Evolutionary conservation across 2,888 invertebrate genomes (phyloP), one percentile per base, ranked within the genome.

Genomic region (Thysanoteuthis rhombus): DNA sequence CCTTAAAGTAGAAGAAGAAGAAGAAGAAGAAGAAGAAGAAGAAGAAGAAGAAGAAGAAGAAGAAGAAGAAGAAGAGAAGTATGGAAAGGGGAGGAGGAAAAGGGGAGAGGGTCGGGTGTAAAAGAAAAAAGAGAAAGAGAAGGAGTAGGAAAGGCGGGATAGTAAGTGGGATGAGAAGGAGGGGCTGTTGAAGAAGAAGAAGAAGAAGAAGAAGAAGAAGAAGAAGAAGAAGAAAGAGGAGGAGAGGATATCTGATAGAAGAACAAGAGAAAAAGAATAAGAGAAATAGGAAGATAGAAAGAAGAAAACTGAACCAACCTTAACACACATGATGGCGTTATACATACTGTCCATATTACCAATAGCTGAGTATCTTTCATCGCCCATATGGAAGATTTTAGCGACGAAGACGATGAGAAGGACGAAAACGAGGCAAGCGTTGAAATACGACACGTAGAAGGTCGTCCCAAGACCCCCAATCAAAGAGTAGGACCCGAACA

Each of bases 381-480:
- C 95, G 0, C 95, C 94, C 93, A 95, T 96, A 94, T 96, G 96
- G 93, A 96, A 95, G 89, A 96, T 96, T 94, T 96, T 96, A 16
- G 96, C 95, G 22, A 96, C 96, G 93, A 96, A 96, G n/a, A 96
- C 96, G 90, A 96, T 96, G 40, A 96, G 95, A 32, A 96, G 94
- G 91, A 96, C 95, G 94, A 96, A 96, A 45, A 96, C 96, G 32
- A 96, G 95, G 92, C 96, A 96, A n/a, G 96, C 96, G 94, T 96
- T 96, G 94, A 96, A 96, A 93, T 96, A 96, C 92, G 96, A 96
- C 36, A 96, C 96, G 94, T 96, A 96, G 94, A 96, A 96, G 92
- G 96, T 96, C 90, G 96, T 96, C 42, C 96, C 96, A n/a, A 96
- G 95, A n/a, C 96, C 96, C 28, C 96, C 96, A 92, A 96, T 96